Conservation (phyloP, 2,113 vertebrate genomes). For the Aptenodytes patagonicus region DNA sequence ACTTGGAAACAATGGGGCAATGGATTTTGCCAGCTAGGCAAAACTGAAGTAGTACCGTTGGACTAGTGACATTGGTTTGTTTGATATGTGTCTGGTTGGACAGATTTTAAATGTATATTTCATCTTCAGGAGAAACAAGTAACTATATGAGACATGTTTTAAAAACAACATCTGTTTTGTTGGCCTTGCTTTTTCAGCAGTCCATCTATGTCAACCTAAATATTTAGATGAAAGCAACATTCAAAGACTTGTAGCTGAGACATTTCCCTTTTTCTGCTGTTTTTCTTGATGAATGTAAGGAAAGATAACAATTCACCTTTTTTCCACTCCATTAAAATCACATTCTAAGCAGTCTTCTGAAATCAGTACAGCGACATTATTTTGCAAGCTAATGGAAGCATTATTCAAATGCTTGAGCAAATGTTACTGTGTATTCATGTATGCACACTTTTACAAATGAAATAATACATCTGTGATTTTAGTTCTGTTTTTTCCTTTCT, state of each 20-base stretch:
- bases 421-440: not conserved
- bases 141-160: not conserved
- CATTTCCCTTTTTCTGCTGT: not conserved
- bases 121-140: not conserved
- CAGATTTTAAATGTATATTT: not conserved
- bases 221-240: slow-evolving; percentile 18
- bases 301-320: slow-evolving; percentile 24
- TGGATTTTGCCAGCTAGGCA: not conserved
- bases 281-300: not conserved
- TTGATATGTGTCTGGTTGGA: not conserved
- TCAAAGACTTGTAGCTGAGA: not conserved
- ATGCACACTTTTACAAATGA: not conserved
- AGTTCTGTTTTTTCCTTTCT: not conserved
- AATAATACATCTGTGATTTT: not conserved
- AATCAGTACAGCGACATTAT: not conserved
- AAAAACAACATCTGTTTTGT: not conserved
- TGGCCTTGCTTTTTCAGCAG: not conserved
- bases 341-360: slow-evolving; percentile 17
- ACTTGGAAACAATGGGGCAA: not conserved
- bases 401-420: slow-evolving; percentile 26
- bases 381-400: slow-evolving; percentile 3
- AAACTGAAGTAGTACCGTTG: not conserved
- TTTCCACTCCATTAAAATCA: slow-evolving; percentile 37
- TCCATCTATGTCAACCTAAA: not conserved
- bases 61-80: not conserved